These are phyloP conservation scores for Geotrupes spiniger DNA, from an alignment of 2,888 invertebrate species.

Conservation along the genomic window DNA sequence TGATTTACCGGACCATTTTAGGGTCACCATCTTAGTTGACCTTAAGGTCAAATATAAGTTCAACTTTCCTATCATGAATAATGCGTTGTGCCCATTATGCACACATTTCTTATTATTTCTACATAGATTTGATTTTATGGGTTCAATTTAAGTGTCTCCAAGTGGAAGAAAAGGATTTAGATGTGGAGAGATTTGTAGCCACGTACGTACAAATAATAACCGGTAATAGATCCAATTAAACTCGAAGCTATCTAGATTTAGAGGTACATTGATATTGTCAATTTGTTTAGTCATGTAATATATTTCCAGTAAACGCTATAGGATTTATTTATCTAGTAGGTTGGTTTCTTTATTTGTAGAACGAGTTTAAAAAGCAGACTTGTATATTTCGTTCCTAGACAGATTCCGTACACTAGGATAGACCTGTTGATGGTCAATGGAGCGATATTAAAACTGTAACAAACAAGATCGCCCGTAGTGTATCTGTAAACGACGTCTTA, in stretches of 20 bases:
- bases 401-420: neutral
- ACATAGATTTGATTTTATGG: too few species aligned
- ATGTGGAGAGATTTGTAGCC: too few species aligned
- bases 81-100: constrained; percentile 2
- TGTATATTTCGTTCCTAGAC: neutral
- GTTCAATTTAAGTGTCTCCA: too few species aligned
- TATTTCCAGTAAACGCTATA: too few species aligned
- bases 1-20: constrained; percentile 7
- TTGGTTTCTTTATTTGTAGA: neutral
- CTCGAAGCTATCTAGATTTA: too few species aligned
- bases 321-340: neutral
- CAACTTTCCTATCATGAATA: constrained; percentile 7
- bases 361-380: neutral
- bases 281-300: too few species aligned
- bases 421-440: constrained; percentile 26
- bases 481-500: constrained; percentile 35
- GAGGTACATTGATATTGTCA: too few species aligned
- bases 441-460: constrained; percentile 33
- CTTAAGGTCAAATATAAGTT: constrained; percentile 6
- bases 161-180: too few species aligned
- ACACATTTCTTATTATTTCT: too few species aligned
- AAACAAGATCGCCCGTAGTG: constrained; percentile 31
- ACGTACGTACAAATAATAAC: too few species aligned
- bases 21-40: constrained; percentile 6
- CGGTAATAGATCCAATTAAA: too few species aligned